A percentile compares a stretch with the other conserved stretches of the same genome.
Conservation (phyloP, 1,140 invertebrate genomes). For the Trichomalopsis sarcophagae region DNA sequence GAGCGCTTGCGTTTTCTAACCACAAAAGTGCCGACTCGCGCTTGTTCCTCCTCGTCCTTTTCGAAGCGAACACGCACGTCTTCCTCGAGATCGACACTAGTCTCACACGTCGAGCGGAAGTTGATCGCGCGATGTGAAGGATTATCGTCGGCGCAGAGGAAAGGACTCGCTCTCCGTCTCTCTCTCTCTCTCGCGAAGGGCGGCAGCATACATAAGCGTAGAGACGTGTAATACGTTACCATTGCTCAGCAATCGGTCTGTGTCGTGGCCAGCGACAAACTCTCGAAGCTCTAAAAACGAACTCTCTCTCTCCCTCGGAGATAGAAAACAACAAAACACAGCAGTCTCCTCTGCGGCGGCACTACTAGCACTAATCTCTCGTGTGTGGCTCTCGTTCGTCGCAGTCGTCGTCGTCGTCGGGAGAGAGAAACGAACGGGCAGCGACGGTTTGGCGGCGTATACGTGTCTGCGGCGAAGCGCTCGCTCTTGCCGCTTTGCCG, state of each 20-base stretch:
- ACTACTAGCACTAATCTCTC: conserved; percentile 38
- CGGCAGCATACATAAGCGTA: not conserved
- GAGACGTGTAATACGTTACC: not conserved
- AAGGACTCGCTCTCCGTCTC: not conserved
- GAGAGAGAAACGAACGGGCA: conserved; percentile 25
- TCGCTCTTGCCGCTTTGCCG: not conserved
- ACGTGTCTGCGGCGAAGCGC: not conserved
- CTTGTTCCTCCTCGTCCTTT: not conserved
- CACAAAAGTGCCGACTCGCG: conserved; percentile 42
- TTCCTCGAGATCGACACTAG: not conserved
- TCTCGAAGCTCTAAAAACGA: not conserved
- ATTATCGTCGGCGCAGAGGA: no score
- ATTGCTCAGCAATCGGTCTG: not conserved
- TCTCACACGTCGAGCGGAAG: no score
- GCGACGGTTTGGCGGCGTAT: conserved; percentile 8
- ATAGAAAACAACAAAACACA: conserved; percentile 38
- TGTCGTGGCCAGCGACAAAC: conserved; percentile 20
- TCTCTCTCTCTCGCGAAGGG: not conserved
- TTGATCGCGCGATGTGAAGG: no score
- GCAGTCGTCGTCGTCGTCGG: conserved; percentile 17
- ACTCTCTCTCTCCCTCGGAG: not conserved
- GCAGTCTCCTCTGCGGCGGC: conserved; percentile 9
- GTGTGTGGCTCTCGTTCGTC: conserved; percentile 18
- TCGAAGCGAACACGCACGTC: not conserved
- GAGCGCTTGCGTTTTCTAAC: conserved; percentile 40